Percentiles rank a stretch among this genome's conserved stretches.
Evolutionary conservation across 2,113 vertebrate genomes (phyloP).

Genomic region (Donacobius atricapilla): DNA sequence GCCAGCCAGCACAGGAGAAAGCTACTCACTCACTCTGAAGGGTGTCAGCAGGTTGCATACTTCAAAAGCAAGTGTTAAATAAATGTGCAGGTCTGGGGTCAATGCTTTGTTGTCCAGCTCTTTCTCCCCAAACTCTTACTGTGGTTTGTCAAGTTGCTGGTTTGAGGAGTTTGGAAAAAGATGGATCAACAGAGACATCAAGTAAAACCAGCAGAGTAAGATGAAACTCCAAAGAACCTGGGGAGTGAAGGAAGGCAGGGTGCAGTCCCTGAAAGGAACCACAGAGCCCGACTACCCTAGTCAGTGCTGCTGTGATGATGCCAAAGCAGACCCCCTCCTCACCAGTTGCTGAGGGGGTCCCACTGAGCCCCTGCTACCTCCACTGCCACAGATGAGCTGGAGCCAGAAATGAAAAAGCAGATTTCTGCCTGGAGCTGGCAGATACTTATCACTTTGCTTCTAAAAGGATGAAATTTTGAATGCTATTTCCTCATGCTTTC

Average conservation of each 20-base stretch:
- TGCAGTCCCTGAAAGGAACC: not conserved
- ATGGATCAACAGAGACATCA: not conserved
- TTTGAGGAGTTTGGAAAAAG: not conserved
- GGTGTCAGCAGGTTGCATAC: not conserved
- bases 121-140: not conserved
- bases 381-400: not conserved
- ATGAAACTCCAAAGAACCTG: not conserved
- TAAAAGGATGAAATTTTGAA: not conserved
- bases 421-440: not conserved
- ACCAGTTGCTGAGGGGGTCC: not conserved
- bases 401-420: not conserved
- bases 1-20: not conserved
- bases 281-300: rapidly evolving
- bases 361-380: not conserved
- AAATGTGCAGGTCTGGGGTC: not conserved
- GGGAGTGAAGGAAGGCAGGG: not conserved
- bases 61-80: not conserved
- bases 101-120: not conserved
- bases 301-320: not conserved
- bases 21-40: not conserved
- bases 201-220: not conserved
- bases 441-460: not conserved
- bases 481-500: not conserved
- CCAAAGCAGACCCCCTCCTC: not conserved
- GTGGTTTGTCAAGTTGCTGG: not conserved